Evolutionary conservation across 2,888 invertebrate species (phyloP).

Genomic region (Sinohyriopsis cumingii): DNA sequence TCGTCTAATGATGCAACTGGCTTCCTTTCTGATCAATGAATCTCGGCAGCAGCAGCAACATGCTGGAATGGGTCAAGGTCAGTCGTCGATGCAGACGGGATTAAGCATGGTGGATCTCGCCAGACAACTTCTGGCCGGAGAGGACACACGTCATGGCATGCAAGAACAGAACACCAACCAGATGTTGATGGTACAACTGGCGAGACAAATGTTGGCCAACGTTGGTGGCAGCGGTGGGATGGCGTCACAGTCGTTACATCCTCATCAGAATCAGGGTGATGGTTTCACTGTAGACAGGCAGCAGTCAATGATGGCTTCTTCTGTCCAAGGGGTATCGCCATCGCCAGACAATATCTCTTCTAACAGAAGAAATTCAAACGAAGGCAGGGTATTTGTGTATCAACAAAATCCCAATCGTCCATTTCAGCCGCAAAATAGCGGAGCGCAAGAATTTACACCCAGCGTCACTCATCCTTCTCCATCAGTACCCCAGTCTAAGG

Average conservation of each 20-base stretch:
- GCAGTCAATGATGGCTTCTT: too few species aligned
- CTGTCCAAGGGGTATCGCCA: too few species aligned
- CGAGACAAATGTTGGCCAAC: too few species aligned
- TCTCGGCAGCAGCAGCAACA: conserved; percentile 26
- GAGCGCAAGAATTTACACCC: neutral
- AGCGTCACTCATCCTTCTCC: neutral
- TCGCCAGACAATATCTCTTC: too few species aligned
- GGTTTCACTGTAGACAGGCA: too few species aligned
- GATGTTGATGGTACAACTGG: too few species aligned
- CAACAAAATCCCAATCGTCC: conserved; percentile 14
- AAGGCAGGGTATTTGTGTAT: conserved; percentile 32
- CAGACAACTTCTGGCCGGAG: conserved; percentile 20
- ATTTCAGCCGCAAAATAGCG: conserved; percentile 5
- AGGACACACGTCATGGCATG: neutral
- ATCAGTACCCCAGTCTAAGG: neutral
- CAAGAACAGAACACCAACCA: neutral
- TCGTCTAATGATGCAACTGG: conserved; percentile 37
- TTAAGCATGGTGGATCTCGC: conserved; percentile 31
- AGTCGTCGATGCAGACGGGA: neutral
- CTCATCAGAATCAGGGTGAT: too few species aligned
- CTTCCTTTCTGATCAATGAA: conserved; percentile 37
- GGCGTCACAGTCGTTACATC: too few species aligned
- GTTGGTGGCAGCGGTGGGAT: too few species aligned
- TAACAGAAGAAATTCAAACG: conserved; percentile 12
- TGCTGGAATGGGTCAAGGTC: neutral